These are phyloP conservation scores for Chinchilla lanigera DNA, from an alignment of 2,113 vertebrate genomes.

Conservation along the genomic window DNA sequence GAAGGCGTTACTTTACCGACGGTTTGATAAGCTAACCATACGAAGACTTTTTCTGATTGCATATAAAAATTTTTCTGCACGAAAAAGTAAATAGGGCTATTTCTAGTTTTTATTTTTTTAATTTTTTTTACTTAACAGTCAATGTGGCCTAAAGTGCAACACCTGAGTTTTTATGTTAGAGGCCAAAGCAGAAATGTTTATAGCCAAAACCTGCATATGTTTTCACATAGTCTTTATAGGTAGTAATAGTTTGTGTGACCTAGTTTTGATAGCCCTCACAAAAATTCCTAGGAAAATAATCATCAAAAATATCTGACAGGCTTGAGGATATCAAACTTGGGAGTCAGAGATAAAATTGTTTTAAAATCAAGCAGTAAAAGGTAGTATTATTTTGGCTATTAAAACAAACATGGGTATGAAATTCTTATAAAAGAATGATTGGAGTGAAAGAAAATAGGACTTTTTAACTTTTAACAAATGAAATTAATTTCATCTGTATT, in stretches of 20 bases:
- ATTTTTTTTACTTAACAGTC: neutral
- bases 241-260: neutral
- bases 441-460: neutral
- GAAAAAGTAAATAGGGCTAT: neutral
- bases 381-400: neutral
- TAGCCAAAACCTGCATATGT: neutral
- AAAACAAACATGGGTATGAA: neutral
- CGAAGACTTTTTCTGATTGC: neutral
- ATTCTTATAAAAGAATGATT: neutral
- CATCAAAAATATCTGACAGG: neutral
- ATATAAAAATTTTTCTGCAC: neutral
- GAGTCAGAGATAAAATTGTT: conserved; percentile 46
- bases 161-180: conserved; percentile 2
- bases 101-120: neutral
- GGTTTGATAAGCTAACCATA: neutral
- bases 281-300: neutral
- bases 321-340: conserved; percentile 7
- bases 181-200: neutral
- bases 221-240: conserved; percentile 7
- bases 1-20: neutral
- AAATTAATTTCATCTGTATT: conserved; percentile 5
- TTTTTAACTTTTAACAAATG: conserved; percentile 37
- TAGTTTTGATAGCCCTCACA: neutral
- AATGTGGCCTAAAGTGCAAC: neutral
- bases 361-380: neutral